Evolutionary conservation across 2,113 vertebrate genomes (phyloP), one percentile per base, ranked within the genome.

Genomic region (Vanacampus margaritifer): DNA sequence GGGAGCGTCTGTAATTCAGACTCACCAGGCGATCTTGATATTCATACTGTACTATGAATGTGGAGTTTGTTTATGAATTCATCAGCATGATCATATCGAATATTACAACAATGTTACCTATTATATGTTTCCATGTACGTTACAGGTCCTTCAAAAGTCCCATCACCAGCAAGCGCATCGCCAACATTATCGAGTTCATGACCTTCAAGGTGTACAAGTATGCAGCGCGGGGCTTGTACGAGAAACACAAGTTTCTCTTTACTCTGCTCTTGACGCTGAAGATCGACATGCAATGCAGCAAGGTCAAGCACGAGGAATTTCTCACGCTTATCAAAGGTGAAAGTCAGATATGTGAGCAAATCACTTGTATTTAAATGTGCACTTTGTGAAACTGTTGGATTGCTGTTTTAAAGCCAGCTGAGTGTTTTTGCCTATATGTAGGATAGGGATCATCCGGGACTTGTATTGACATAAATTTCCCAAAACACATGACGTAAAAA

Each of bases 221-320:
- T 0, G 87, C 95, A 28, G 92, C 91, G 10, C 89, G 92, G 13
- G 97, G 97, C 12, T 82, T 99, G 24, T 98, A 96, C 0, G 97
- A 98, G 53, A 94, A 95, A 67, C 97, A 98, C 88, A 98, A 96
- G 79, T 97, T 98, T 80, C 92, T 99, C 32, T 99, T 98, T 86
- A 96, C 95, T 0, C 84, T 98, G 68, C 84, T 98, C 67, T 89
- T 98, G 71, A 92, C 97, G 0, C 85, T 99, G 37, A 98, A 97
- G 91, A 95, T 98, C 4, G 96, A 98, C 90, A 93, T 98, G 83
- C 95, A 98, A 82, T 93, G 93, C 82, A 92, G 88, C 78, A 89
- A 76, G 58, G 87, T 99, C 75, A 96, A 94, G 70, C 96, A 95
- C 0, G 92, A 97, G 51, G 96, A 99, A 84, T 98, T 98, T 73